phyloP scores from a whole-genome alignment of 2,888 invertebrate genomes.

The Latrodectus hesperus region DNA sequence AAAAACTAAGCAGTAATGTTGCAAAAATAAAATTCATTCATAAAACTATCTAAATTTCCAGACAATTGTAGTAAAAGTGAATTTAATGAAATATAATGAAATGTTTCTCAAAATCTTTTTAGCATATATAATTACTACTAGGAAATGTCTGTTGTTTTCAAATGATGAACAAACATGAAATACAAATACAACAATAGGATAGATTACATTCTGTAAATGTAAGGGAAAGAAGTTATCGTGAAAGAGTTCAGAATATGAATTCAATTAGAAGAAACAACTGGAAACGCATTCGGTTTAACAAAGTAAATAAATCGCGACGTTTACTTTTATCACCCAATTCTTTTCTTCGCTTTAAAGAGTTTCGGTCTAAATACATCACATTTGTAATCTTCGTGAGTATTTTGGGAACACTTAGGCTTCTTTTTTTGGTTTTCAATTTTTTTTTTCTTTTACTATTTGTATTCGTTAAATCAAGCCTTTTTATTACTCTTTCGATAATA shows the following conservation, averaged over 20 bases:
- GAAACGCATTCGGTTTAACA: neutral
- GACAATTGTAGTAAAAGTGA: too few species aligned
- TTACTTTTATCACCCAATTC: conserved; percentile 39
- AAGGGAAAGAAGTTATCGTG: neutral
- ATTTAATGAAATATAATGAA: too few species aligned
- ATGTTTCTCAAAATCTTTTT: too few species aligned
- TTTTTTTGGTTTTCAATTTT: neutral
- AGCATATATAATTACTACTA: too few species aligned
- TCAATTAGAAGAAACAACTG: neutral
- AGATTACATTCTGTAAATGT: neutral
- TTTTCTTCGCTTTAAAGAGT: conserved; percentile 20
- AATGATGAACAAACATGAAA: neutral
- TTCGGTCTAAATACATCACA: conserved; percentile 33
- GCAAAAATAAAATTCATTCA: too few species aligned
- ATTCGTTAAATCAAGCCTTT: neutral
- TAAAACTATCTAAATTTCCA: too few species aligned
- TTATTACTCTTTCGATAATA: neutral
- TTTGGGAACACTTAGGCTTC: conserved; percentile 21
- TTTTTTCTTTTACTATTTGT: conserved; percentile 12
- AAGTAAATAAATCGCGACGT: neutral
- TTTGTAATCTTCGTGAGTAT: conserved; percentile 17
- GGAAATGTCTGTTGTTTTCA: too few species aligned
- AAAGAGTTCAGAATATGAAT: neutral
- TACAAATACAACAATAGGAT: neutral
- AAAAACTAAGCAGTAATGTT: too few species aligned